Base-by-base conservation (phyloP, 92 coral and sea anemone species). In the Desmophyllum pertusum region DNA sequence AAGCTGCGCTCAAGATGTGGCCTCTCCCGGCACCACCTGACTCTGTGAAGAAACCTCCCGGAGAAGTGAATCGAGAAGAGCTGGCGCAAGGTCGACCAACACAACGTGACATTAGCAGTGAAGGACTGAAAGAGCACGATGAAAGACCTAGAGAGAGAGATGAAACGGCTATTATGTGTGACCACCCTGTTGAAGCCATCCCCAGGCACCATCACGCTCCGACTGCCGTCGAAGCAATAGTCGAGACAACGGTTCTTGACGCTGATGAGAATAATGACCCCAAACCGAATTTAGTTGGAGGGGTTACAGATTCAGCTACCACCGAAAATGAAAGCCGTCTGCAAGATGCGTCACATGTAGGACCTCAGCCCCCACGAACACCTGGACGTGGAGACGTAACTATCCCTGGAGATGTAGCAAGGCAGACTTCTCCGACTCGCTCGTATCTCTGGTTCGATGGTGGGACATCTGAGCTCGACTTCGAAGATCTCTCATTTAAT, bases 11-110 rank as follows among this genome's bases (percentile, higher is more conserved):
- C 31, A 92, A 93, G 62, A 84, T 85, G 80, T 95, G 98, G 98
- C 97, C 98, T 40, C 91, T 85, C 21, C 98, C 98, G 50, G 94
- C 91, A 43, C 95, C 98, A 5, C 98, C 97, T 10, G 93, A 89
- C 21, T 87, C 96, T 14, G 66, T 86, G 84, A 80, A 74, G 30
- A 62, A 67, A 50, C 53, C 46, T n/a, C 48, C 23, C 15, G 42
- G 7, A 67, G 73, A 67, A 6, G 73, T 17, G 15, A 4, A 33
- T 17, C 43, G 23, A 14, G 81, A 73, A 17, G 51, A 75, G 38
- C 70, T 48, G 37, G 29, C n/a, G 38, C 77, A 52, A 48, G 64
- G 48, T n/a, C 65, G 63, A 41, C 70, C 81, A 64, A 53, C 45
- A 1, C 84, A 21, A 13, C 29, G n/a, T 39, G 50, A 33, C 31